These are phyloP conservation scores for Pangasianodon hypophthalmus DNA, from an alignment of 2,113 vertebrate species.

Conservation along the genomic window DNA sequence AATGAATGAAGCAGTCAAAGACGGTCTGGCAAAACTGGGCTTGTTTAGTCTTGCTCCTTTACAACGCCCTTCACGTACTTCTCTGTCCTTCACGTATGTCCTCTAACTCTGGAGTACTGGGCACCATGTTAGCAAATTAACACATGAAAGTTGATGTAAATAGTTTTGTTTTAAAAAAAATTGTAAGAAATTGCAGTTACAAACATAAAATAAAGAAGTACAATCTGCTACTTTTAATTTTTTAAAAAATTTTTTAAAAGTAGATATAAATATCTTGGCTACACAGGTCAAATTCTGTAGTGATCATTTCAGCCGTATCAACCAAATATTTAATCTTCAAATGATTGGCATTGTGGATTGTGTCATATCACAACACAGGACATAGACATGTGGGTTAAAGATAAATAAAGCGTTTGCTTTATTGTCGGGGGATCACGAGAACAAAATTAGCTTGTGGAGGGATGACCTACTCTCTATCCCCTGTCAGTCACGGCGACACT, in stretches of 20 bases:
- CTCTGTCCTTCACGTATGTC: background rate
- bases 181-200: background rate
- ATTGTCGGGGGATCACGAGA: background rate
- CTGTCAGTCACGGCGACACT: background rate
- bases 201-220: background rate
- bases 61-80: constrained; percentile 1
- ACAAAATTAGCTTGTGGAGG: background rate
- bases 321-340: background rate
- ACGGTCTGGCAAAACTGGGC: background rate
- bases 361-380: background rate
- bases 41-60: constrained; percentile 4
- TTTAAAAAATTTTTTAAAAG: no score
- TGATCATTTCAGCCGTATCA: background rate
- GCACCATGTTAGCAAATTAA: background rate
- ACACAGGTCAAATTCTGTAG: background rate
- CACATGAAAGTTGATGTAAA: background rate
- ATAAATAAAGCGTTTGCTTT: background rate
- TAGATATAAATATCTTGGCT: background rate
- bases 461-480: background rate
- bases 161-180: background rate
- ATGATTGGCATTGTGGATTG: background rate
- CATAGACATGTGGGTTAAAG: background rate
- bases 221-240: background rate
- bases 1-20: background rate
- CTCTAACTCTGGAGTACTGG: background rate